These are phyloP conservation scores for Calliopum simillimum DNA, from an alignment of 2,888 invertebrate species.

Conservation along the genomic window DNA sequence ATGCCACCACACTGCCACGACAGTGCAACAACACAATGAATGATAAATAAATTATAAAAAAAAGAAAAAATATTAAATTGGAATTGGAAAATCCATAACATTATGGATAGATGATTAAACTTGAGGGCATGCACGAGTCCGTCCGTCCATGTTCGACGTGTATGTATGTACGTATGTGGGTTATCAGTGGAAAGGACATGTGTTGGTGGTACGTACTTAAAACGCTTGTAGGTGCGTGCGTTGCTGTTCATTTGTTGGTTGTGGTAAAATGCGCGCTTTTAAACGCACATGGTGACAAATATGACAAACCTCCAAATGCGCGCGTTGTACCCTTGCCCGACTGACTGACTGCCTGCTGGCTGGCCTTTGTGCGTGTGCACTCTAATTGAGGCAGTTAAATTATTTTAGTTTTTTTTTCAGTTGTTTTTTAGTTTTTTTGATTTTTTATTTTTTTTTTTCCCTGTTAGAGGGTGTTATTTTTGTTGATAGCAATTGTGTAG, in stretches of 20 bases:
- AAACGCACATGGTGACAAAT: slow-evolving; percentile 58
- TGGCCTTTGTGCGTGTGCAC: slow-evolving; percentile 50
- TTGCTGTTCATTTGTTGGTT: slow-evolving; percentile 16
- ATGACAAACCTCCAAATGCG: slow-evolving; percentile 47
- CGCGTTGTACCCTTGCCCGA: slow-evolving; percentile 18
- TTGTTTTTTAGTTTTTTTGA: background rate
- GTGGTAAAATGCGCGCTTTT: slow-evolving; percentile 38
- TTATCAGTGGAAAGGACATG: slow-evolving; percentile 10
- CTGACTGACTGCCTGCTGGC: slow-evolving; percentile 11
- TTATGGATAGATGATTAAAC: slow-evolving; percentile 53
- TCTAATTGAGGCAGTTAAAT: slow-evolving; percentile 57
- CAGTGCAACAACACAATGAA: slow-evolving; percentile 39
- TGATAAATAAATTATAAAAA: slow-evolving; percentile 42
- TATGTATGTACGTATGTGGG: slow-evolving; percentile 4
- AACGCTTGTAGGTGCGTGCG: slow-evolving; percentile 27
- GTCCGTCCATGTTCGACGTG: background rate
- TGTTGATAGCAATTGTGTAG: slow-evolving; percentile 10
- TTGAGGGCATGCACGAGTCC: slow-evolving; percentile 37
- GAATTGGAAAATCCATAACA: slow-evolving; percentile 52
- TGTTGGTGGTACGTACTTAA: too few relatives aligned
- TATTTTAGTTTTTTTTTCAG: slow-evolving; percentile 33
- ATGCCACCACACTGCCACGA: slow-evolving; percentile 20
- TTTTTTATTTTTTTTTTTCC: slow-evolving; percentile 12
- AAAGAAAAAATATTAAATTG: slow-evolving; percentile 38
- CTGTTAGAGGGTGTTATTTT: slow-evolving; percentile 20